Base-by-base conservation (phyloP, 2,113 vertebrate species). In the Etia nguti region DNA sequence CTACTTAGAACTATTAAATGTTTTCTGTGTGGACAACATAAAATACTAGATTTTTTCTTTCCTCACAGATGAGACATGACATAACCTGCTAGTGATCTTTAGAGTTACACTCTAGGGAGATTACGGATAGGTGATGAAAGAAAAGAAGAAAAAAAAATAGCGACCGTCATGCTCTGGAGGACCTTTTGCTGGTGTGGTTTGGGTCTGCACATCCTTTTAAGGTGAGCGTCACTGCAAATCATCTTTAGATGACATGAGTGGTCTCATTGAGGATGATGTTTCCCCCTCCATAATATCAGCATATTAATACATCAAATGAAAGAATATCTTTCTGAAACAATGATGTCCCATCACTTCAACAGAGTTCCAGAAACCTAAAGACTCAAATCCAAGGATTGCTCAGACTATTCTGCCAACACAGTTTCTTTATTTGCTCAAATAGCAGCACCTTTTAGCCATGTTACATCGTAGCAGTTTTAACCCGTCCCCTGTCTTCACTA, bases 101-200 rank as follows among this genome's bases (percentile, higher is more conserved):
- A 41, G 31, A 65, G 60, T 43, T 43, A 43, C 1, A 5, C 36
- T 70, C 31, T 24, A 70, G 65, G 36, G n/a, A 70, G 8, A 13
- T 43, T 24, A 24, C 7, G 24, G 38, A 41, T 22, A 1, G 20
- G 20, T 2, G 20, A 68, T 38, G 11, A 68, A 68, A 38, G 36
- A 65, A 65, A 38, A 1, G 18, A 16, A 18, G 0, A 0, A 0
- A 4, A 4, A 20, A 13, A 38, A 41, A 68, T 15, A 38, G 65
- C 43, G 38, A 73, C 38, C 3, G n/a, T 6, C 38, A 46, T 73
- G 5, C 22, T 73, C 65, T 70, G 38, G 38, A 26, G 65, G 65
- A 70, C 22, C 36, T 73, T 73, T 73, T 2, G 65, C 38, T 73
- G 10, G 8, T 24, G 38, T 46, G 68, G 38, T 73, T 46, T 31